Base-by-base conservation (phyloP, 2,888 invertebrate species). In the Pomacea canaliculata region DNA sequence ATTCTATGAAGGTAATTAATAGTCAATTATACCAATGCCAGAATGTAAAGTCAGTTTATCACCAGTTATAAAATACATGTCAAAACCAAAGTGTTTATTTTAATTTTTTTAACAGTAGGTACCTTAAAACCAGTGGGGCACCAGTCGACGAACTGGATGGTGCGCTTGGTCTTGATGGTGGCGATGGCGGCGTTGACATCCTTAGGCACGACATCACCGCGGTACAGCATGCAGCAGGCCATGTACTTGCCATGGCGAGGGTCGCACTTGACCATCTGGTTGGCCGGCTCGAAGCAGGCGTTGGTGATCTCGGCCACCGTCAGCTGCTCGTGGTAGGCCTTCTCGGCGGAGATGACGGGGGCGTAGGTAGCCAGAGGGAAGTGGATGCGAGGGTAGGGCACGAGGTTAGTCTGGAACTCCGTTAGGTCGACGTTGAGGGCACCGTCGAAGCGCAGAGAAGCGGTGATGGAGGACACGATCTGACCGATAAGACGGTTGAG, bases 201-300 rank as follows among this genome's bases (percentile, higher is more conserved):
- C 93, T 97, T 97, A 79, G 97, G 97, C 7, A 97, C 97, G 80
- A 97, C 96, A 91, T 97, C 97, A 79, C 97, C 97, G 88, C 97
- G 88, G 93, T 97, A 97, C 92, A 97, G 92, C 94, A 97, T 96
- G 92, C 97, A 97, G 91, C 96, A 97, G 19, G 97, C 97, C 97
- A 97, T 95, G 89, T 95, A 96, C 84, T 86, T 85, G 63, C 87
- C 88, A 71, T 88, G 85, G 37, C 83, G 79, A 16, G 83, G 85
- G 72, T 84, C 85, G 63, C 96, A 95, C 85, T 94, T 94, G 0
- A 96, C 96, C 96, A 96, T 96, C 92, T 96, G 96, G 91, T 95
- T 95, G 84, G 94, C 94, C 87, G 95, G 91, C 94, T 96, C 48
- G 94, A 95, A 79, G 91, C 97, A 97, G 37, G 96, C 95, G 89